phyloP scores from a whole-genome alignment of 2,888 invertebrate species.

The Resseliella maxima region DNA sequence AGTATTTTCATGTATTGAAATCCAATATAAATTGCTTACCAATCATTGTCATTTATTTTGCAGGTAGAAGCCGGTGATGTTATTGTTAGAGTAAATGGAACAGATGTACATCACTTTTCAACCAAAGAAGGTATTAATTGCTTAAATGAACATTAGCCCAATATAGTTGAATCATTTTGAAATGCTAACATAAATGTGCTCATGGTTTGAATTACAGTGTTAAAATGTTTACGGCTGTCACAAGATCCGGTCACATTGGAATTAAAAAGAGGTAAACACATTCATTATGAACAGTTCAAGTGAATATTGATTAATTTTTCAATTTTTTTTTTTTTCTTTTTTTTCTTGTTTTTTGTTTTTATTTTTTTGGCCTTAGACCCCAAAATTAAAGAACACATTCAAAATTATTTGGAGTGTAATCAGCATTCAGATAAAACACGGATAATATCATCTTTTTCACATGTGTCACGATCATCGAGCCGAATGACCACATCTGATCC shows the following conservation, averaged over 20 bases:
- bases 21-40: background rate
- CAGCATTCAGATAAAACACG: conserved; percentile 68
- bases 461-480: conserved; percentile 59
- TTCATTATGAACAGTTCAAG: background rate
- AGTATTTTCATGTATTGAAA: background rate
- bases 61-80: conserved; percentile 95
- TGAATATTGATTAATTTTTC: background rate
- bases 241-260: conserved; percentile 90
- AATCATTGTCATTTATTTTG: conserved; percentile 41
- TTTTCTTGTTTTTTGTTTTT: background rate
- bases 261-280: conserved; percentile 85
- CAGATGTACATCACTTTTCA: conserved; percentile 90
- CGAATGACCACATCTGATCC: conserved; percentile 63
- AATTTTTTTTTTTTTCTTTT: background rate
- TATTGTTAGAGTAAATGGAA: conserved; percentile 92
- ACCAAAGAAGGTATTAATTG: conserved; percentile 85
- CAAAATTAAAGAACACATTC: conserved; percentile 83
- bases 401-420: conserved; percentile 75
- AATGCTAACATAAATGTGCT: background rate
- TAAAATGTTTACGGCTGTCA: conserved; percentile 92
- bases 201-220: conserved; percentile 72
- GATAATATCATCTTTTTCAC: conserved; percentile 59
- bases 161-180: background rate
- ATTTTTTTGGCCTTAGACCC: too few relatives aligned
- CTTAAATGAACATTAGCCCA: background rate